Percentiles rank a stretch among this genome's conserved stretches.
Evolutionary conservation across 2,888 invertebrate genomes (phyloP).

Genomic region (Diachrysia chrysitis): DNA sequence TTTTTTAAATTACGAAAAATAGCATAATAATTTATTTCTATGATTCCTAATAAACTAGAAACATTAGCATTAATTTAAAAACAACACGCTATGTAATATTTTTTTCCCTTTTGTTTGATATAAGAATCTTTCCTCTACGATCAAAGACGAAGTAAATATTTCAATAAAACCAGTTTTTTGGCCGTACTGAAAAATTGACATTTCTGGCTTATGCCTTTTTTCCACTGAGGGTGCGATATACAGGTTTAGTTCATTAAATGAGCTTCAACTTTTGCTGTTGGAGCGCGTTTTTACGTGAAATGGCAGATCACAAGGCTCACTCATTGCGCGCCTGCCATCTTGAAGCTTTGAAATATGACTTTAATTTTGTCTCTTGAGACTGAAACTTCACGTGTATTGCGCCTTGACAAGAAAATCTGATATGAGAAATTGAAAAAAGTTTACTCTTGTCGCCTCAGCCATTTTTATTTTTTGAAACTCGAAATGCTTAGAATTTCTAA

Average conservation of each 20-base stretch:
- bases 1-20: too few relatives aligned
- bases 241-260: conserved; percentile 32
- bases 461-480: conserved; percentile 20
- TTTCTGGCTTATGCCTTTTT: too few relatives aligned
- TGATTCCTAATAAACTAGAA: too few relatives aligned
- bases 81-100: too few relatives aligned
- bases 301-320: conserved; percentile 35
- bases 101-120: too few relatives aligned
- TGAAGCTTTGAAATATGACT: conserved; percentile 64
- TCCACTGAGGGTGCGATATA: too few relatives aligned
- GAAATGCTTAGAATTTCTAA: conserved; percentile 26
- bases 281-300: conserved; percentile 49
- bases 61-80: too few relatives aligned
- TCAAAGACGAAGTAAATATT: too few relatives aligned
- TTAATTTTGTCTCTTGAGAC: conserved; percentile 69
- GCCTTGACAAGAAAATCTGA: conserved; percentile 60
- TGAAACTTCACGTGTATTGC: conserved; percentile 60
- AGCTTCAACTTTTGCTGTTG: conserved; percentile 23
- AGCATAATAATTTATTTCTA: too few relatives aligned
- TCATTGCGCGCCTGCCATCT: conserved; percentile 48
- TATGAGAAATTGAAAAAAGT: conserved; percentile 63
- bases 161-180: too few relatives aligned
- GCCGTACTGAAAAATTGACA: too few relatives aligned
- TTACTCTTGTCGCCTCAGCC: conserved; percentile 15
- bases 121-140: too few relatives aligned